Conservation (phyloP, 2,797 vertebrate species). For the Acestrorhynchus altus region DNA sequence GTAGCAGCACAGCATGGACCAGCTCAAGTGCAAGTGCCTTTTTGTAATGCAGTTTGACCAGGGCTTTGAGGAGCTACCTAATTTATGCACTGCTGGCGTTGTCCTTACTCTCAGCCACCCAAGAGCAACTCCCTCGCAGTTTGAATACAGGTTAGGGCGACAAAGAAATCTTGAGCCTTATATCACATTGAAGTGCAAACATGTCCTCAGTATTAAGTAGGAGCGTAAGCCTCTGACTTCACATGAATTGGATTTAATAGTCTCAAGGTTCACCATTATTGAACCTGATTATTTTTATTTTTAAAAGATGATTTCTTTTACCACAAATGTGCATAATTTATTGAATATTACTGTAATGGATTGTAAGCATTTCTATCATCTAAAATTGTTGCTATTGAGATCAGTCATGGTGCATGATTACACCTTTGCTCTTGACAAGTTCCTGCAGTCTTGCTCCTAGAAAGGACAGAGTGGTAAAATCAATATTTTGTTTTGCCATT, state of each 20-base stretch:
- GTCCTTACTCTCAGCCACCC: not conserved
- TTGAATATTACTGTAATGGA: not conserved
- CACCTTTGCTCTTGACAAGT: not conserved
- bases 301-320: not conserved
- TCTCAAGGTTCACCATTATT: not conserved
- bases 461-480: not conserved
- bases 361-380: not conserved
- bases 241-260: not conserved
- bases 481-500: conserved; percentile 18
- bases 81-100: not conserved
- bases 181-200: not conserved
- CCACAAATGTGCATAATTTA: not conserved
- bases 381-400: not conserved
- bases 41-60: not conserved
- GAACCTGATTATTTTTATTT: not conserved
- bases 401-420: not conserved
- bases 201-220: not conserved
- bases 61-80: not conserved
- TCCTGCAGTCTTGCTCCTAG: too few species aligned
- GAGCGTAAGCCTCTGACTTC: not conserved
- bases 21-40: conserved; percentile 7
- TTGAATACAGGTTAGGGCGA: not conserved
- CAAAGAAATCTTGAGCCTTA: not conserved
- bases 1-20: conserved; percentile 4
- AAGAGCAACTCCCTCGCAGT: not conserved